phyloP scores from a whole-genome alignment of 2,888 invertebrate genomes.

The Drosophila neonasuta region DNA sequence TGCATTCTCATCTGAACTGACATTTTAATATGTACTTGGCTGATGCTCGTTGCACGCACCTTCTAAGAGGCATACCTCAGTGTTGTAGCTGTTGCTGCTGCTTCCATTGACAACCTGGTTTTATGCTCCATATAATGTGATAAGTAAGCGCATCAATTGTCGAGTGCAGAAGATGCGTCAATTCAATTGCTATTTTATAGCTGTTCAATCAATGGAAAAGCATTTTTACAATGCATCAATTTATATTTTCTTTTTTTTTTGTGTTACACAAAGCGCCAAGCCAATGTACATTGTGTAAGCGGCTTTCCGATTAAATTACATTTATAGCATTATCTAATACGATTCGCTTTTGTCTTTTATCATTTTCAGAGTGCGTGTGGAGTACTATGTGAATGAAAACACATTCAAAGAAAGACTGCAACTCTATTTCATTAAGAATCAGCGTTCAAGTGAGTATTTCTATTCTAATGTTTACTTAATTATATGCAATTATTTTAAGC shows the following conservation, averaged over 20 bases:
- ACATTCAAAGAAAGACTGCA: conserved; percentile 99
- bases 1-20: conserved; percentile 12
- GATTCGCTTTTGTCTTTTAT: conserved; percentile 6
- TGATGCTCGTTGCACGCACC: conserved; percentile 40
- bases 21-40: conserved; percentile 42
- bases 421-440: conserved; percentile 99
- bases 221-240: conserved; percentile 34
- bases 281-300: conserved; percentile 29
- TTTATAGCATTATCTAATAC: conserved; percentile 2
- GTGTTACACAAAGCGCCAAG: conserved; percentile 14
- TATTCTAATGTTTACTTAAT: neutral
- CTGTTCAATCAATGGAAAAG: conserved; percentile 26
- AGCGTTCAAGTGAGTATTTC: conserved; percentile 96
- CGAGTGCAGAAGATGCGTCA: conserved; percentile 48
- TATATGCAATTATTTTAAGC: neutral
- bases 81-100: neutral
- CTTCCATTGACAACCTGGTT: conserved; percentile 42
- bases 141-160: conserved; percentile 73
- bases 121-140: conserved; percentile 53
- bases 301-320: conserved; percentile 34
- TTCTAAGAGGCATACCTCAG: conserved; percentile 17
- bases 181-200: conserved; percentile 49
- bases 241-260: conserved; percentile 9
- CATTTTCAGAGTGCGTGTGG: conserved; percentile 96
- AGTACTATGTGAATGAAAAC: conserved; percentile 99